Evolutionary conservation across 1,140 invertebrate genomes (phyloP).

Genomic region (Acyrthosiphon pisum): DNA sequence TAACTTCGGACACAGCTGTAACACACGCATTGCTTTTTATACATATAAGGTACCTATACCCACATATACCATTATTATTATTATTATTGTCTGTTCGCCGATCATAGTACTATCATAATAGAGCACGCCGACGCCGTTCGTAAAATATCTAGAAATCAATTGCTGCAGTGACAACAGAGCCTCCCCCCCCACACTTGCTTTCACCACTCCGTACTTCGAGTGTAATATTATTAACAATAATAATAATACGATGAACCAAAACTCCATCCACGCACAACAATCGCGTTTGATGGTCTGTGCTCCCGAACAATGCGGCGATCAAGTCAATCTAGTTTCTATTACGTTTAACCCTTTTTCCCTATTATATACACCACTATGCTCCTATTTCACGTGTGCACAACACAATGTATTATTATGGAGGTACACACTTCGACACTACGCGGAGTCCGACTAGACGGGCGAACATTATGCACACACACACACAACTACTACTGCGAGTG

Average conservation of each 20-base stretch:
- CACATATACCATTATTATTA: no score
- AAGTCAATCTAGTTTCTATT: conserved; percentile 38
- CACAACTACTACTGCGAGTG: not conserved
- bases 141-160: not conserved
- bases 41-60: no score
- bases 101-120: not conserved
- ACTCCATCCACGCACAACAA: not conserved
- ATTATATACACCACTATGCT: not conserved
- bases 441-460: not conserved
- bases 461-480: not conserved
- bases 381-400: not conserved
- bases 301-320: not conserved
- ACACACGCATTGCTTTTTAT: no score
- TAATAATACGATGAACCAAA: not conserved
- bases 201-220: not conserved
- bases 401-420: not conserved
- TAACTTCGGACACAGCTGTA: no score
- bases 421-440: not conserved
- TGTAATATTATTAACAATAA: not conserved
- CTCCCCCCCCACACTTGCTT: no score
- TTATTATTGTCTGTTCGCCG: no score
- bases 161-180: not conserved
- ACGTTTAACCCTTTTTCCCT: conserved; percentile 35
- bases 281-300: not conserved
- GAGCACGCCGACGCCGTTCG: not conserved